Conservation (phyloP, 2,888 invertebrate genomes). For the Xestobium rufovillosum region DNA sequence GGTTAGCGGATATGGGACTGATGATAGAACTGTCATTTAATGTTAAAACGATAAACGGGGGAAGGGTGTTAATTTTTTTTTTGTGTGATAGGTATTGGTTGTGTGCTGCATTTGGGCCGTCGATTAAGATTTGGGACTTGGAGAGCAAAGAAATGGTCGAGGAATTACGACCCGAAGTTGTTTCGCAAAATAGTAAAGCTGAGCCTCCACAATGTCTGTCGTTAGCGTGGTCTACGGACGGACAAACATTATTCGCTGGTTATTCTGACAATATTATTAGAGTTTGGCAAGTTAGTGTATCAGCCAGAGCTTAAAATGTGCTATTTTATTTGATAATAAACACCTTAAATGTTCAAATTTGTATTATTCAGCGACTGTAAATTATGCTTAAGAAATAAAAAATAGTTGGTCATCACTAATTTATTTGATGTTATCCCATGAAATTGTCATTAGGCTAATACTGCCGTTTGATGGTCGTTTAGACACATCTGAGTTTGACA, state of each 20-base stretch:
- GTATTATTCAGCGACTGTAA: too few relatives aligned
- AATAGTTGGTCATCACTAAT: too few relatives aligned
- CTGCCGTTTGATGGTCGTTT: too few relatives aligned
- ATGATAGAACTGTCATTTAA: too few relatives aligned
- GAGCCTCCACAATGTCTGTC: constrained; percentile 95
- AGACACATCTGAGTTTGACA: too few relatives aligned
- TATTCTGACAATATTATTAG: constrained; percentile 97
- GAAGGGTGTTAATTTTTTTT: constrained; percentile 4
- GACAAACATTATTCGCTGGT: constrained; percentile 97
- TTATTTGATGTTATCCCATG: too few relatives aligned
- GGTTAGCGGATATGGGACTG: constrained; percentile 45
- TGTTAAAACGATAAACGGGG: not conserved
- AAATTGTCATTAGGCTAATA: too few relatives aligned
- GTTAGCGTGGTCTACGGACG: constrained; percentile 98
- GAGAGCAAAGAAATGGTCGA: constrained; percentile 99
- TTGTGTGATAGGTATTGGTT: constrained; percentile 74
- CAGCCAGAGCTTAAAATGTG: too few relatives aligned
- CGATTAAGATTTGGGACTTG: constrained; percentile 99
- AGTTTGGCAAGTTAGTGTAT: constrained; percentile 96
- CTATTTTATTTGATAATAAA: too few relatives aligned
- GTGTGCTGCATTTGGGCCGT: constrained; percentile 96
- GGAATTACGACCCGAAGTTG: constrained; percentile 94
- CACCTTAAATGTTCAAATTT: too few relatives aligned
- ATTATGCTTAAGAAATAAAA: too few relatives aligned
- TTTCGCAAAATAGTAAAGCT: constrained; percentile 69